Percentiles rank a stretch among this genome's conserved stretches.
Evolutionary conservation across 2,888 invertebrate species (phyloP).

Genomic region (Temnothorax ravouxi): DNA sequence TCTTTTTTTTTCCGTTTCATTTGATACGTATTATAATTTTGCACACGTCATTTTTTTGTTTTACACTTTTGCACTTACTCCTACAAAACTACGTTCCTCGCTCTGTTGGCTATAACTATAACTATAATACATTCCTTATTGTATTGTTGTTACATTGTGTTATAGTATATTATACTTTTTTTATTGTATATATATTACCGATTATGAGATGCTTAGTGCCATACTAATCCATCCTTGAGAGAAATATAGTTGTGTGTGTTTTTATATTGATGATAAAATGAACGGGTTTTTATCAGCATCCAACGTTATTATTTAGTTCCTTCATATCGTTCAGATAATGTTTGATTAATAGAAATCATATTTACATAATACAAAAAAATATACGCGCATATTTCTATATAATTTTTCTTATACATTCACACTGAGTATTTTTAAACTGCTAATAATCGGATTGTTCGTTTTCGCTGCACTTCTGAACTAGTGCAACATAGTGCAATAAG

Average conservation of each 20-base stretch:
- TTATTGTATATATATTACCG: too few relatives aligned
- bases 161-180: too few relatives aligned
- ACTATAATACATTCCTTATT: not conserved
- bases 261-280: conserved; percentile 17
- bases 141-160: not conserved
- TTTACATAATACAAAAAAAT: not conserved
- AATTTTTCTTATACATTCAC: conserved; percentile 3
- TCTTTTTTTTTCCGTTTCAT: not conserved
- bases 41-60: not conserved
- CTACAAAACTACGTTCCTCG: not conserved
- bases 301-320: not conserved
- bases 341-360: not conserved
- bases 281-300: not conserved
- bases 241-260: not conserved
- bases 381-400: not conserved
- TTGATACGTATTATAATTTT: not conserved
- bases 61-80: not conserved
- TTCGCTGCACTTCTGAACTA: too few relatives aligned
- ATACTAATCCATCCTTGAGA: not conserved
- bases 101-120: not conserved
- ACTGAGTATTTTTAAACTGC: not conserved
- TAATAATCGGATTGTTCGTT: not conserved
- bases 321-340: not conserved
- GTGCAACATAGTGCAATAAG: too few relatives aligned
- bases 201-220: too few relatives aligned